Evolutionary conservation across 1,140 invertebrate genomes (phyloP).

Genomic region (Drosophila insularis): DNA sequence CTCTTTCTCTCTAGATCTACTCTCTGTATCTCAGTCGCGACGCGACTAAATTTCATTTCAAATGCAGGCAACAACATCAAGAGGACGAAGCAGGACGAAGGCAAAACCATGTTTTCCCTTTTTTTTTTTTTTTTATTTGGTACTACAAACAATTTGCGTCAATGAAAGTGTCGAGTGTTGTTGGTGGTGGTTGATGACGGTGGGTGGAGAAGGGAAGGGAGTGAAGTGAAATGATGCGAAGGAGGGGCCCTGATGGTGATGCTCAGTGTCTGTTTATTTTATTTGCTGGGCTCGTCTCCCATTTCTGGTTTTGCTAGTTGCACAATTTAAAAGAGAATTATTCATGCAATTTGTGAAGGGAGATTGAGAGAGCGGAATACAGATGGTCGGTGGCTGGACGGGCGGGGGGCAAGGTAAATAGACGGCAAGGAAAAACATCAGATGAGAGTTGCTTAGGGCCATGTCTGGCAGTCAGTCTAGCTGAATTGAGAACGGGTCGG

Average conservation of each 20-base stretch:
- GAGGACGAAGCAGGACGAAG: background rate
- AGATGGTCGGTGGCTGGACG: background rate
- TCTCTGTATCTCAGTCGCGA: background rate
- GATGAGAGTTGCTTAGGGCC: slow-evolving; percentile 20
- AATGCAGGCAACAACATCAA: slow-evolving; percentile 53
- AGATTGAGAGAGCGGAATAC: background rate
- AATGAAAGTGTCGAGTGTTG: slow-evolving; percentile 62
- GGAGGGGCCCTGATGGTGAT: background rate
- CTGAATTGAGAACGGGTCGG: slow-evolving; percentile 19
- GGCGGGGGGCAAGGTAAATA: background rate
- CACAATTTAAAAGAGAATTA: slow-evolving; percentile 81
- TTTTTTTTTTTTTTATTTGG: slow-evolving; percentile 29
- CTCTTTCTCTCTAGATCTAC: background rate
- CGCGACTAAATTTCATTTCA: slow-evolving; percentile 55
- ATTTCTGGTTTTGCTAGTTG: slow-evolving; percentile 46
- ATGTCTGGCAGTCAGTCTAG: slow-evolving; percentile 36
- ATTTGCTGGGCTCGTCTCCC: slow-evolving; percentile 39
- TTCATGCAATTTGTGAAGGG: slow-evolving; percentile 75
- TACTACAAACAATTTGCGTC: slow-evolving; percentile 75
- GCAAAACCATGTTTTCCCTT: background rate
- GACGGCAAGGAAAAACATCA: slow-evolving; percentile 22
- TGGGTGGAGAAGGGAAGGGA: no score
- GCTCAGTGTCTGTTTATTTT: slow-evolving; percentile 64
- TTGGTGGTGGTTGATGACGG: background rate
- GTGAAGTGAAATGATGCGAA: no score